Evolutionary conservation across 2,797 vertebrate species (phyloP).

Genomic region (Graptemys geographica): DNA sequence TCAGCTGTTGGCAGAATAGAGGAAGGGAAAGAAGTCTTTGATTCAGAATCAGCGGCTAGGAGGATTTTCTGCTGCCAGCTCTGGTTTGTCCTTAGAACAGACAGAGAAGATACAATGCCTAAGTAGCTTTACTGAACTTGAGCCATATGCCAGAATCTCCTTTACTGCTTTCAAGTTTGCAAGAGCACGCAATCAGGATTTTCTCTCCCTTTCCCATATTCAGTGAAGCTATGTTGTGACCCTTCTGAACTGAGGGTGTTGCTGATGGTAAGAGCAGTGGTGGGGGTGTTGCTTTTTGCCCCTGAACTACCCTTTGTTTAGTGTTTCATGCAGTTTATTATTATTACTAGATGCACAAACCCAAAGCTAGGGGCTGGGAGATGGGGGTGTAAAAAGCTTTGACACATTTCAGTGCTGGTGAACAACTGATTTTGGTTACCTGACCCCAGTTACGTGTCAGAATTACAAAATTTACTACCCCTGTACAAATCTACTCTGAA

Average conservation of each 20-base stretch:
- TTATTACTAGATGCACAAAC: neutral
- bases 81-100: neutral
- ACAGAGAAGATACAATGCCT: neutral
- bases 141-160: neutral
- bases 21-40: conserved; percentile 34
- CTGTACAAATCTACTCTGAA: neutral
- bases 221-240: neutral
- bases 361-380: neutral
- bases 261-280: neutral
- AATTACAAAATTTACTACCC: neutral
- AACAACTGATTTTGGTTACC: neutral
- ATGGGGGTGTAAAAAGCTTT: neutral
- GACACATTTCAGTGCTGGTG: neutral
- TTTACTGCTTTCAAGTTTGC: neutral
- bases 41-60: conserved; percentile 12
- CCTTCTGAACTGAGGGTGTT: neutral
- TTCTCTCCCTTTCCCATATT: neutral
- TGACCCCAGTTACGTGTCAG: neutral
- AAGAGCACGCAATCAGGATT: neutral
- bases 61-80: conserved; percentile 31
- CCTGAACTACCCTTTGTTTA: neutral
- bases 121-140: neutral
- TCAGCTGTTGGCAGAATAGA: conserved; percentile 32
- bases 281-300: no score
- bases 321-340: neutral